Evolutionary conservation across 2,797 vertebrate species (phyloP).

Genomic region (Smutsia temminckii): DNA sequence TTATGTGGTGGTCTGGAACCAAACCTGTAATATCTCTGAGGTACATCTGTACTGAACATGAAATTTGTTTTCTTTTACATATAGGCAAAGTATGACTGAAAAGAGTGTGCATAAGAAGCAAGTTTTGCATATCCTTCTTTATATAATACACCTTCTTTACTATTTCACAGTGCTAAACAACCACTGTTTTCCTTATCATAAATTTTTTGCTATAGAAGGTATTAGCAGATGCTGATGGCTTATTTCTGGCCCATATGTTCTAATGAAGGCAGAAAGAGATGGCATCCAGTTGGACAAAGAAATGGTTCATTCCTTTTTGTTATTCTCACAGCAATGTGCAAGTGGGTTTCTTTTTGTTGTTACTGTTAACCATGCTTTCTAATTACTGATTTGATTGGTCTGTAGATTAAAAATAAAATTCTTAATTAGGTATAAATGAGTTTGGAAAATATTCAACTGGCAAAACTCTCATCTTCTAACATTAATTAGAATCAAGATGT

Average conservation of each 20-base stretch:
- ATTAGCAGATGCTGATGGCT: neutral
- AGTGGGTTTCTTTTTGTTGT: neutral
- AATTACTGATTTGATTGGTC: slow-evolving; percentile 75
- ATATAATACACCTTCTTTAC: neutral
- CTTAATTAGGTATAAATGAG: slow-evolving; percentile 78
- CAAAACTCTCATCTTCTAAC: slow-evolving; percentile 49
- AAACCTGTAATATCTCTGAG: too few species aligned
- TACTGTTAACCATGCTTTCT: slow-evolving; percentile 55
- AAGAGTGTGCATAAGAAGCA: neutral
- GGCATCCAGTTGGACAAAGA: neutral
- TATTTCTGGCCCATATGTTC: neutral
- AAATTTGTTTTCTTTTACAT: neutral
- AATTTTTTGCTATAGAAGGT: neutral
- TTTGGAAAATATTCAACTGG: slow-evolving; percentile 75
- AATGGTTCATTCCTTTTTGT: neutral
- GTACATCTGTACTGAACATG: neutral
- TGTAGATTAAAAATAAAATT: slow-evolving; percentile 77
- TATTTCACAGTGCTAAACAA: neutral
- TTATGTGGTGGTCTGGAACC: too few species aligned
- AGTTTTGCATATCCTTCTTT: neutral
- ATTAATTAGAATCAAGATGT: slow-evolving; percentile 67
- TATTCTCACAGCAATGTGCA: slow-evolving; percentile 17
- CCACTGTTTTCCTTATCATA: neutral
- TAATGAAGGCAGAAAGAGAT: neutral
- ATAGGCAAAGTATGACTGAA: neutral